Percentiles rank a stretch among this genome's conserved stretches.
phyloP scores from a whole-genome alignment of 2,888 invertebrate species.

The Drosophila algonquin region DNA sequence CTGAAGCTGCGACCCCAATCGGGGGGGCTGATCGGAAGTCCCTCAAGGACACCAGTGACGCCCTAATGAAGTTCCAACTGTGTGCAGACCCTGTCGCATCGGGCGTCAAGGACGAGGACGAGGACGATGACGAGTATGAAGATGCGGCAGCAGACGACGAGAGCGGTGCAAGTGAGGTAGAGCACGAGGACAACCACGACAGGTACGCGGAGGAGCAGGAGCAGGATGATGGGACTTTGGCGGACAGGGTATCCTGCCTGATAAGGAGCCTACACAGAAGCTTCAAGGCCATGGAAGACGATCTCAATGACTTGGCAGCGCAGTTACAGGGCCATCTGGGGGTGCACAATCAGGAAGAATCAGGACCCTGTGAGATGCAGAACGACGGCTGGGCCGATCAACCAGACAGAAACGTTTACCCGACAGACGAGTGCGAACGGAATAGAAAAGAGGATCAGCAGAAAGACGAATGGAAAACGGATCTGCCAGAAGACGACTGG shows the following conservation, averaged over 20 bases:
- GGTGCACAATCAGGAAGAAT: neutral
- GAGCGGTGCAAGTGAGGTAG: neutral
- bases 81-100: neutral
- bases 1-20: neutral
- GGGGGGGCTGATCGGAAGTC: neutral
- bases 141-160: neutral
- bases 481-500: neutral
- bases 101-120: neutral
- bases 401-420: neutral
- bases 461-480: neutral
- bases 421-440: neutral
- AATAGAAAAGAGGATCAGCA: neutral
- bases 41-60: neutral
- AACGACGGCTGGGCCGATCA: too few relatives aligned
- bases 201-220: neutral
- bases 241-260: neutral
- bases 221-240: neutral
- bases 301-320: neutral
- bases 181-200: neutral
- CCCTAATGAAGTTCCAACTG: neutral
- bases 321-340: neutral
- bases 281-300: neutral
- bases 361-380: neutral
- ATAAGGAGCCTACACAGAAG: neutral
- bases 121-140: slow-evolving; percentile 19